Evolutionary conservation across 2,888 invertebrate genomes (phyloP), one percentile per base, ranked within the genome.

Genomic region (Agonopterix subpropinquella): DNA sequence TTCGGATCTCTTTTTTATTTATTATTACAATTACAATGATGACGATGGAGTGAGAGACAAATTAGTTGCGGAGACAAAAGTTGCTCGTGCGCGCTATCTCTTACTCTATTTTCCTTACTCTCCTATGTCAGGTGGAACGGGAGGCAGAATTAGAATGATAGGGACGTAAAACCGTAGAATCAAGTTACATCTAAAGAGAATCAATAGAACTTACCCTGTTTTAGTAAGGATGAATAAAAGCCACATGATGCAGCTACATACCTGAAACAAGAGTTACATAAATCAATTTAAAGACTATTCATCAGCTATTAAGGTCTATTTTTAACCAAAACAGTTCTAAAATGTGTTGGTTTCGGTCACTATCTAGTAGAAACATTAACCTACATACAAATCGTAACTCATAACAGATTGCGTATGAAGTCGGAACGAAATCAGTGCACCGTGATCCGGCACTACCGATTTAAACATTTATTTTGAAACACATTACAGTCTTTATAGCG

Each of bases 311-410:
- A 39, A 39, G 9, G n/a, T 39, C 9, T n/a, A n/a, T 39, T 39
- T 39, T n/a, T 9, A 39, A 39, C 39, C 39, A 9, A n/a, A n/a
- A 37, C 37, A 41, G 11, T 2, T 41, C n/a, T 42, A 42, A 42
- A 42, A 11, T 8, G 42, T 42, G 10, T 50, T 45, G 59, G 54
- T 61, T 28, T 28, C 7, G 28, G 53, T 58, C 58, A 69, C 70
- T 74, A 73, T 73, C 76, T 71, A 61, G 66, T 67, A 70, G 42
- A 13, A 60, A 53, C 77, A 81, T 85, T 86, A 85, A 83, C 86
- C 87, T 67, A 87, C 73, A 80, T 85, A 59, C 61, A 65, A 74
- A 72, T 61, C 62, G 71, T 76, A 73, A 74, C 67, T 73, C 72
- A 70, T 75, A 79, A 72, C 64, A 57, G 61, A 28, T 84, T 83